Evolutionary conservation across 2,113 vertebrate species (phyloP).

Genomic region (Aspiorhynchus laticeps): DNA sequence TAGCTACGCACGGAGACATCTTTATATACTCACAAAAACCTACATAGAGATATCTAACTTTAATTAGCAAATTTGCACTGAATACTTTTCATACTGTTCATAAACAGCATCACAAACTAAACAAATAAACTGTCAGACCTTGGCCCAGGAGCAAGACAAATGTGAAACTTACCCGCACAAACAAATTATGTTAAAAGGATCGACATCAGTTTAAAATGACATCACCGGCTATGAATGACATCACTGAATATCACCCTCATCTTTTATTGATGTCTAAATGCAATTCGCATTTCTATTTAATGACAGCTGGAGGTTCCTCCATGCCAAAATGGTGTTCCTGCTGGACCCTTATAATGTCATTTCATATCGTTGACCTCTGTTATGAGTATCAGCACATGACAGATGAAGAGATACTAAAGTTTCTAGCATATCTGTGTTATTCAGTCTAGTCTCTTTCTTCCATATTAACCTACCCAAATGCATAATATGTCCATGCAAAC

Average conservation of each 20-base stretch:
- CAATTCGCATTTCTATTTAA: slow-evolving; percentile 45
- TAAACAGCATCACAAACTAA: neutral
- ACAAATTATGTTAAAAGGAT: slow-evolving; percentile 43
- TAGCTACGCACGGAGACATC: slow-evolving; percentile 18
- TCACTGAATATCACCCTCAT: slow-evolving; percentile 46
- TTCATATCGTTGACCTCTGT: slow-evolving; percentile 17
- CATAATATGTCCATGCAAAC: neutral
- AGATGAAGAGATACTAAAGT: neutral
- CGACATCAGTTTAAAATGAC: slow-evolving; percentile 46
- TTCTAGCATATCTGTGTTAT: neutral
- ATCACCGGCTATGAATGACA: slow-evolving; percentile 49
- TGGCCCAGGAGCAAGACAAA: neutral
- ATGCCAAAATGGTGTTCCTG: slow-evolving; percentile 31
- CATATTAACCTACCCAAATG: neutral
- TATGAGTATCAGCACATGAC: neutral
- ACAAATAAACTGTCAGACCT: slow-evolving; percentile 4
- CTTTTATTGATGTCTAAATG: slow-evolving; percentile 44
- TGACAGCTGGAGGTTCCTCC: slow-evolving; percentile 41
- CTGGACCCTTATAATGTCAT: slow-evolving; percentile 29
- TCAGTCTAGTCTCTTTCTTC: neutral
- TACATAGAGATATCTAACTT: neutral
- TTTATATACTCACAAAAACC: neutral
- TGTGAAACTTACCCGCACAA: neutral
- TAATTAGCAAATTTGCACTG: neutral
- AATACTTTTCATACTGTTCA: neutral